Evolutionary conservation across 2,888 invertebrate genomes (phyloP).

Genomic region (Coenonympha arcania): DNA sequence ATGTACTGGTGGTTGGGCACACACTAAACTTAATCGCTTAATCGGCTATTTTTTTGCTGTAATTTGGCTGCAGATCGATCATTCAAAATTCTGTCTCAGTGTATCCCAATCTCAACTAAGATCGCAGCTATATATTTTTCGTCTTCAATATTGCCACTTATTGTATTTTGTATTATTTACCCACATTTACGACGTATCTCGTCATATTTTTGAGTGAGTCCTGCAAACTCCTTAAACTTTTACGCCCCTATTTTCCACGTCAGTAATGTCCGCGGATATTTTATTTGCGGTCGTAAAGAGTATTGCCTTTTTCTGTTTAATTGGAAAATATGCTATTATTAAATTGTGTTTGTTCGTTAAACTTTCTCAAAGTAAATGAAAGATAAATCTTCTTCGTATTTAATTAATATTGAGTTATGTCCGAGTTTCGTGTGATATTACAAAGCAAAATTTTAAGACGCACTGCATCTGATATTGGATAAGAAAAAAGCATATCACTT

Average conservation of each 20-base stretch:
- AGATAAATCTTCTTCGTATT: too few species aligned
- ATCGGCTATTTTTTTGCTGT: too few species aligned
- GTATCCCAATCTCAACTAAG: constrained; percentile 31
- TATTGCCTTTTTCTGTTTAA: constrained; percentile 44
- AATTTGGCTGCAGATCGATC: too few species aligned
- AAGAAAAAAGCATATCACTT: too few species aligned
- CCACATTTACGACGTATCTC: constrained; percentile 65
- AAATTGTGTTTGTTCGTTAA: background rate
- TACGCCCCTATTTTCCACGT: constrained; percentile 63
- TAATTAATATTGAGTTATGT: too few species aligned
- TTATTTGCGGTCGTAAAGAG: constrained; percentile 57
- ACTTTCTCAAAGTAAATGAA: background rate
- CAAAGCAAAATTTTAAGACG: too few species aligned
- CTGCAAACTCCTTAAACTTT: constrained; percentile 67
- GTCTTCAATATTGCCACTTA: constrained; percentile 68
- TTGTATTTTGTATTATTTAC: constrained; percentile 75
- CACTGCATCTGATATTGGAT: too few species aligned
- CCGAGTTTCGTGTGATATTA: too few species aligned
- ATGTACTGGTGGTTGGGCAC: too few species aligned
- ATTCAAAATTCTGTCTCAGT: too few species aligned
- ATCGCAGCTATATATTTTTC: constrained; percentile 43
- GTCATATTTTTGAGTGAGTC: constrained; percentile 69
- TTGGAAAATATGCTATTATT: constrained; percentile 35
- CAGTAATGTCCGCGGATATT: constrained; percentile 57
- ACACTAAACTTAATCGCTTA: too few species aligned